Base-by-base conservation (phyloP, 2,888 invertebrate genomes). In the Amblyteles armatorius region DNA sequence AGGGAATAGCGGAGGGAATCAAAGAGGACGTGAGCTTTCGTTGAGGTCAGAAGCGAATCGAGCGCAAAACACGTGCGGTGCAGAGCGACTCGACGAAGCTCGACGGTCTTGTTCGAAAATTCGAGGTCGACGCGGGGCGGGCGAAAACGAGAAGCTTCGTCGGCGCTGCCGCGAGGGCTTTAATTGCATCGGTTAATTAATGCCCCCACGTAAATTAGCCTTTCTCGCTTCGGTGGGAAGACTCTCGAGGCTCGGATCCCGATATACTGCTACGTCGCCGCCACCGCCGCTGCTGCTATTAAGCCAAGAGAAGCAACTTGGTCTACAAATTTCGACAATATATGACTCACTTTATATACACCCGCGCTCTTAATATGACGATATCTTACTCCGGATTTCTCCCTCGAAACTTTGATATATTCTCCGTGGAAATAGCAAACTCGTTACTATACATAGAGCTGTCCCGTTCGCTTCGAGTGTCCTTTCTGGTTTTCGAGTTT, bases 101-200 rank as follows among this genome's bases (percentile, higher is more conserved):
- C 63, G 13, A 16, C 44, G 7, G 63, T 63, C 63, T n/a, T n/a
- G 50, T 72, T 79, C 68, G 74, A 68, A 68, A 74, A 63, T 81
- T 73, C 73, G 80, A 81, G 80, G 73, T 68, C 52, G 57, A 11
- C 9, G 16, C 22, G 73, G 40, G 67, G 6, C 9, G 7, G 29
- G 29, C n/a, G 44, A 48, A 48, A 79, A 50, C 29, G 13, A 36
- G 55, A 44, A 67, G 80, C 80, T 65, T 22, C 73, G 44, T 44
- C 57, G 52, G 22, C 52, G 50, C 26, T 50, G 50, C n/a, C 57
- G 44, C 44, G 82, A 82, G 82, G 78, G 74, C 77, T 83, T 83
- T 85, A 85, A 85, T 85, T 85, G 85, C 85, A 83, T 83, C 82
- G 68, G 82, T 80, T 85, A 85, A 85, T 85, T 85, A 85, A 85